phyloP scores from a whole-genome alignment of 2,888 invertebrate genomes.

The Polyommatus iphigenia region DNA sequence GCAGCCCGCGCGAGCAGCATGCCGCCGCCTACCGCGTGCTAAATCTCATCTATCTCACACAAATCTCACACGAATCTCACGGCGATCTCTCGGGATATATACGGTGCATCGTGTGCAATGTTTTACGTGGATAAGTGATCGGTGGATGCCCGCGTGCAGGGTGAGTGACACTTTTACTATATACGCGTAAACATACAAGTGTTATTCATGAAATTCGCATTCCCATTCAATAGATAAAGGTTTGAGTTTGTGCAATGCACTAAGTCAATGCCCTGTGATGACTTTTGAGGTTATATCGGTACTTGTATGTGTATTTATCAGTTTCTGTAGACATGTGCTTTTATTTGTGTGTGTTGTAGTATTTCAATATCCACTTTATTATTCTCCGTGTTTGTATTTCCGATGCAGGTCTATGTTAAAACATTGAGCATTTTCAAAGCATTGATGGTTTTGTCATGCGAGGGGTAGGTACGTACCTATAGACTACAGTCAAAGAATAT shows the following conservation, averaged over 20 bases:
- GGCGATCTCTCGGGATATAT: not conserved
- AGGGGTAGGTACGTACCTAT: no score
- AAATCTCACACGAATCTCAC: not conserved
- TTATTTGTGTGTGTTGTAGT: not conserved
- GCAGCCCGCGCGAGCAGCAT: constrained; percentile 61
- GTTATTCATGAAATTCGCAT: constrained; percentile 4
- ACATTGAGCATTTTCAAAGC: not conserved
- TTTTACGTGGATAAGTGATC: constrained; percentile 52
- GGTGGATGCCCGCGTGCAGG: constrained; percentile 46
- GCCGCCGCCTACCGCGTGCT: constrained; percentile 55
- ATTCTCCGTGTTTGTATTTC: not conserved
- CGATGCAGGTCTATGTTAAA: no score
- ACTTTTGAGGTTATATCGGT: not conserved
- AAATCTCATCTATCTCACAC: constrained; percentile 19
- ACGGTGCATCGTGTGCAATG: constrained; percentile 46
- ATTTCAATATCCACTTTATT: not conserved
- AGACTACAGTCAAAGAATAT: no score
- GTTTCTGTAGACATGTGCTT: not conserved
- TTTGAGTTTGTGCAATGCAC: not conserved
- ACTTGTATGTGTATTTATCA: not conserved
- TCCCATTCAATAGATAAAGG: not conserved
- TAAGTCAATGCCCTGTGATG: not conserved
- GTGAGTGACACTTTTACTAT: constrained; percentile 51
- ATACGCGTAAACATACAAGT: not conserved
- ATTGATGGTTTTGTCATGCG: not conserved